Evolutionary conservation across 2,888 invertebrate genomes (phyloP).

Genomic region (Cephonodes hylas): DNA sequence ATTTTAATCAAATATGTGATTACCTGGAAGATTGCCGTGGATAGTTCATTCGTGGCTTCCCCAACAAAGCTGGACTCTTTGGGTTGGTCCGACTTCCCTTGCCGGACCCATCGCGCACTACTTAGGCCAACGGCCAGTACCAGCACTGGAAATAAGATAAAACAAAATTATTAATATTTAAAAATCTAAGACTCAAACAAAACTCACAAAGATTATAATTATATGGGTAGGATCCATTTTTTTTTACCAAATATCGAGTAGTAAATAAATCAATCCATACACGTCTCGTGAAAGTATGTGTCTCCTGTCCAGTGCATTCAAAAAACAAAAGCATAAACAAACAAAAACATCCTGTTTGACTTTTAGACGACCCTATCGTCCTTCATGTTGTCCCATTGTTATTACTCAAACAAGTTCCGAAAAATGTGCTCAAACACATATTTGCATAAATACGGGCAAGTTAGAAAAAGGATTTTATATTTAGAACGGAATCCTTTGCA

Average conservation of each 20-base stretch:
- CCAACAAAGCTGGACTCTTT: conserved; percentile 73
- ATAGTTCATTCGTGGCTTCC: conserved; percentile 74
- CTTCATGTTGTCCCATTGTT: neutral
- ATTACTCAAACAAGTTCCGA: neutral
- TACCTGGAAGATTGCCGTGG: conserved; percentile 79
- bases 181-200: no score
- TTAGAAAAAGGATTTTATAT: neutral
- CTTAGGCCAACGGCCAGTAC: conserved; percentile 50
- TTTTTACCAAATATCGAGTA: neutral
- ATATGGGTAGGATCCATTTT: no score
- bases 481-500: neutral
- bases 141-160: conserved; percentile 46
- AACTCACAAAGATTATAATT: no score
- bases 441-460: neutral
- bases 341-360: neutral
- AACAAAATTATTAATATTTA: neutral
- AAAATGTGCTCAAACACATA: neutral
- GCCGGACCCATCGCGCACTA: conserved; percentile 64
- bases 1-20: no score
- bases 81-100: conserved; percentile 54
- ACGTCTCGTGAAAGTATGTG: neutral
- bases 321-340: neutral
- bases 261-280: neutral
- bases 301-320: neutral
- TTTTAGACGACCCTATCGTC: neutral